Evolutionary conservation across 2,113 vertebrate genomes (phyloP).

Genomic region (Mesitornis unicolor): DNA sequence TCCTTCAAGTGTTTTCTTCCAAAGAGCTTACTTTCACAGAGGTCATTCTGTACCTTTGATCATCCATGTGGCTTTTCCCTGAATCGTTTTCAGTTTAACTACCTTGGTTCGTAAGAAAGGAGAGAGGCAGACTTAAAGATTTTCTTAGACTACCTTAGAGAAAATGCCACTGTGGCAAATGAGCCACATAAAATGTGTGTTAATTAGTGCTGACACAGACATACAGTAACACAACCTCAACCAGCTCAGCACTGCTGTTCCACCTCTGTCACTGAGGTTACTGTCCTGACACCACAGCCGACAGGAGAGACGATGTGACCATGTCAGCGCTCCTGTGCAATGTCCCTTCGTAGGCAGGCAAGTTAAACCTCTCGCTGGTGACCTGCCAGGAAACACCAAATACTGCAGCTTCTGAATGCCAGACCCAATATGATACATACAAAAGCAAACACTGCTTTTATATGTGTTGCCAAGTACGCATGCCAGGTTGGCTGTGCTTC

Average conservation of each 20-base stretch:
- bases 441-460: background rate
- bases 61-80: background rate
- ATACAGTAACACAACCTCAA: background rate
- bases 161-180: background rate
- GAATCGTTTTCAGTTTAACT: background rate
- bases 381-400: constrained; percentile 18
- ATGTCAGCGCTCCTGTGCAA: background rate
- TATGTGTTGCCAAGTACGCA: background rate
- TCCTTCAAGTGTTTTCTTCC: background rate
- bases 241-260: background rate
- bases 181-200: background rate
- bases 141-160: background rate
- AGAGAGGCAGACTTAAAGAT: background rate
- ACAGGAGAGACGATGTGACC: background rate
- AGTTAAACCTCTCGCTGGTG: constrained; percentile 10
- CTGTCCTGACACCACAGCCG: background rate
- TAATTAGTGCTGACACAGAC: background rate
- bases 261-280: background rate
- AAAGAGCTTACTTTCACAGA: background rate
- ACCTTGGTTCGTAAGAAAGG: background rate
- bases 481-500: constrained; percentile 26
- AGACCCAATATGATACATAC: background rate
- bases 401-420: constrained; percentile 9
- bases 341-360: background rate
- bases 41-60: background rate